Evolutionary conservation across 2,113 vertebrate species (phyloP), one percentile per base, ranked within the genome.

Genomic region (Myotis lucifugus): DNA sequence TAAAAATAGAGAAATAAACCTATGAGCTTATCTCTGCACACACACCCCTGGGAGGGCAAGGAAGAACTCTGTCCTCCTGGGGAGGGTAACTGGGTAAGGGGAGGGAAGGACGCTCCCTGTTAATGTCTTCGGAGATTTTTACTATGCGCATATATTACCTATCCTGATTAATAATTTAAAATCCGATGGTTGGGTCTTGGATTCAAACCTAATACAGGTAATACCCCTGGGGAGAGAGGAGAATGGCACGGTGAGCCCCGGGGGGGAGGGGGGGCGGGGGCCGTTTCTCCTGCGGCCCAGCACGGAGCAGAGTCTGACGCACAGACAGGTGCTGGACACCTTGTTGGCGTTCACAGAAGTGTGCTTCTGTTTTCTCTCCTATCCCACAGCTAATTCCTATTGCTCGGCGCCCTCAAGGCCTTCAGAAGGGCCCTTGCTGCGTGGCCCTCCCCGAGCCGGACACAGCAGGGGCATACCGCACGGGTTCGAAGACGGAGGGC

Each of bases 381-480:
- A 50, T 77, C 6, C 64, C 82, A 52, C 74, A 93, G 70, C 79
- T 73, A 42, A 79, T 61, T 12, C 59, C 64, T 52, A 12, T 13
- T 2, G 29, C 23, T 13, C 0, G 2, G 17, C 25, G 25, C 54
- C 66, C 72, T 32, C 5, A 72, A 59, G 61, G 23, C 73, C 19
- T 56, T 27, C 2, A 0, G 3, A 42, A 84, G 34, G 64, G 15
- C 48, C 59, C 90, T 46, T 12, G 69, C 42, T 37, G 5, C 29
- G 7, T 2, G 19, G 21, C 54, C 34, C 46, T 17, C 79, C 40
- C 21, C 4, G 15, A 3, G 19, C 78, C 8, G 0, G 52, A 14
- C 34, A 59, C 8, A 9, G 61, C 18, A 32, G 52, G 72, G 21
- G 50, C 97, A 5, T 97, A 97, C 97, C 74, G 3, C 19, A 96